Percentiles rank a stretch among this genome's conserved stretches.
phyloP scores from a whole-genome alignment of 1,140 invertebrate genomes.

The Bombyx mori region ASM3026992v2 NC_085121.1:4167001-4167500 shows the following conservation, averaged over 20 bases:
- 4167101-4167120: too few species aligned
- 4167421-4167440: conserved; percentile 1
- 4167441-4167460: neutral
- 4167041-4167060: too few species aligned
- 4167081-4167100: too few species aligned
- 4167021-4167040: neutral
- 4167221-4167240: neutral
- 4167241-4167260: conserved; percentile 13
- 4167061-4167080: too few species aligned
- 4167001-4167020: neutral
- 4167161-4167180: too few species aligned
- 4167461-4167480: neutral
- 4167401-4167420: conserved; percentile 8
- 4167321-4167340: conserved; percentile 3
- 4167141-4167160: too few species aligned
- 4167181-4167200: too few species aligned
- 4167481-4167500: too few species aligned
- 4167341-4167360: neutral
- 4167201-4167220: too few species aligned
- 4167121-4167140: too few species aligned
- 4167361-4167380: conserved; percentile 5
- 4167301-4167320: neutral
- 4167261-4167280: conserved; percentile 13
- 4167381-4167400: conserved; percentile 32
- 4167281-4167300: conserved; percentile 27